Evolutionary conservation across 2,888 invertebrate genomes (phyloP), one percentile per base, ranked within the genome.

Genomic region (Mellilla xanthometata): DNA sequence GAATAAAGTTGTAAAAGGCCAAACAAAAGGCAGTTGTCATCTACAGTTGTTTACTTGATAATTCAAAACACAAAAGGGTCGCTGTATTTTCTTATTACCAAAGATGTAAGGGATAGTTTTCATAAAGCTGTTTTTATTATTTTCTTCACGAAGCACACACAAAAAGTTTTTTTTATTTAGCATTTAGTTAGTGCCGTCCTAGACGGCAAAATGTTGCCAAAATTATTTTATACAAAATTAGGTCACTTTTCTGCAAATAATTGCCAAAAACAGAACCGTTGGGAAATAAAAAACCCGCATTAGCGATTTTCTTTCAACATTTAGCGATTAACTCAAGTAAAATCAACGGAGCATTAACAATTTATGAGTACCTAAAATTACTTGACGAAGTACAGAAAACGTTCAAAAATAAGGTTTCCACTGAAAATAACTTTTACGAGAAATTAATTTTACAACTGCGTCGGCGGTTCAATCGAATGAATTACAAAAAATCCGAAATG

Each of bases 361-460:
- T 68, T 65, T 62, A 65, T 62, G 47, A 62, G 49, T 50, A 56
- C 62, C 64, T 62, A 39, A 59, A 63, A 60, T n/a, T 56, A 57
- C 56, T 51, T 35, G 26, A 59, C 56, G 58, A 49, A 54, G 45
- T 41, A 50, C 48, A 51, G 39, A 40, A 45, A 53, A 47, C 30
- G 49, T 46, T 34, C 39, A 8, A 49, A 41, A 41, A 41, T 29
- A 34, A 12, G 24, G 24, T 44, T 42, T 39, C 27, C 23, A 31
- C 24, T 19, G 11, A 27, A 40, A 36, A 33, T 24, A 19, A 36
- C 36, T 53, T 43, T 43, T 48, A 19, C 33, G 31, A 27, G 28
- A 45, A 50, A 45, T 52, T 51, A 45, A 54, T 49, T 52, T 27
- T 33, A 31, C 36, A 6, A 26, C 40, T 22, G 13, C 28, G 3